Percentiles rank a stretch among this genome's conserved stretches.
Evolutionary conservation across 2,113 vertebrate species (phyloP).

Genomic region (Gopherus evgoodei): DNA sequence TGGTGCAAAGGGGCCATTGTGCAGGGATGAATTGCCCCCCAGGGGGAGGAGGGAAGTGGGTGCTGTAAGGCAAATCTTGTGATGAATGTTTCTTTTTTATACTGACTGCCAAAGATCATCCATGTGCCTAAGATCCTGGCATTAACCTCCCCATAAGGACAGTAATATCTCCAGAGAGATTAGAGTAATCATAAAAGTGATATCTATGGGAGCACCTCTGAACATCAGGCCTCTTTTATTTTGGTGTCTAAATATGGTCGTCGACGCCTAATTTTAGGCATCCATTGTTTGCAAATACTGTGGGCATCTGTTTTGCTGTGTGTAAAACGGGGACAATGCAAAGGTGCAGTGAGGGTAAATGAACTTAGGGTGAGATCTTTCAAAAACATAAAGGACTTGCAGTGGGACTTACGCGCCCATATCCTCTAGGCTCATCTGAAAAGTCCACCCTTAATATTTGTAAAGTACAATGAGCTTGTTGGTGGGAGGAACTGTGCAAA

Average conservation of each 20-base stretch:
- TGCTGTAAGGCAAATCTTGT: not conserved
- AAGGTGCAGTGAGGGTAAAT: not conserved
- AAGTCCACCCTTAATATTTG: not conserved
- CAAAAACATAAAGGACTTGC: not conserved
- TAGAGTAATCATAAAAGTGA: not conserved
- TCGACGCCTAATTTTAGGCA: not conserved
- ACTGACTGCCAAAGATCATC: not conserved
- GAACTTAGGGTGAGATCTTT: not conserved
- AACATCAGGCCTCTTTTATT: not conserved
- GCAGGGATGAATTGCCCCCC: not conserved
- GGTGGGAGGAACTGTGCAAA: not conserved
- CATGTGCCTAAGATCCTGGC: not conserved
- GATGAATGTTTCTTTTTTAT: not conserved
- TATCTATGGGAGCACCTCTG: not conserved
- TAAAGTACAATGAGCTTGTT: not conserved
- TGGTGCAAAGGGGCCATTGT: not conserved
- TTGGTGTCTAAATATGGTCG: not conserved
- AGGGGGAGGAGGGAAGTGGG: too few relatives aligned
- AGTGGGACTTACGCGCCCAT: slow-evolving; percentile 13
- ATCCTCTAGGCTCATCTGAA: slow-evolving; percentile 8
- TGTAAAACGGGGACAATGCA: not conserved
- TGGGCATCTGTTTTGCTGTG: not conserved
- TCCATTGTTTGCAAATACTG: not conserved
- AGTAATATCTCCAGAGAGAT: not conserved
- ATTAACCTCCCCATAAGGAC: not conserved